Evolutionary conservation across 2,888 invertebrate species (phyloP), one percentile per base, ranked within the genome.

Genomic region (Parnassius mnemosyne): DNA sequence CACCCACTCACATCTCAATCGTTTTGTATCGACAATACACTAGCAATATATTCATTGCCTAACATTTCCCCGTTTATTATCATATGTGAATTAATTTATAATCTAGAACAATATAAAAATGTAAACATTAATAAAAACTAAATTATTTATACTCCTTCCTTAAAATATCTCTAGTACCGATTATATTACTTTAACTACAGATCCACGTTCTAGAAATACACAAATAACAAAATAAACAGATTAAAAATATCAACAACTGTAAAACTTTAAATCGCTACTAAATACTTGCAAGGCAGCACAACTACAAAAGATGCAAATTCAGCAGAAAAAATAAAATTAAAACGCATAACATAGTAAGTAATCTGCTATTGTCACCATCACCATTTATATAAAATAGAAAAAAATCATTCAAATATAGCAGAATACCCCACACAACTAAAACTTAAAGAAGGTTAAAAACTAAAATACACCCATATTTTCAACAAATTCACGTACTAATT

Each of bases 401-500:
- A 3, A 43, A 43, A 25, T 43, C 9, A 34, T 5, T 44, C 10
- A 10, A 12, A 20, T 20, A 2, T 25, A 53, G 44, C 25, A 60
- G 43, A 60, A 34, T 50, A 56, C 42, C 9, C 49, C 47, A 42
- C 13, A 10, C 34, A 51, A 43, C 46, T 54, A 52, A 3, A 63
- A 47, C 49, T 50, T 54, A 47, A 11, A 53, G 43, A 53, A 11
- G 25, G 43, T 46, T 44, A 50, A 41, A 12, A 44, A 10, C 41
- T 54, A 57, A 53, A 61, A 53, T 54, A 46, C 69, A 69, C 73
- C 74, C 77, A 74, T 73, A 72, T 9, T 47, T 47, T 47, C 47
- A 13, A 47, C 73, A 51, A 34, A 34, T 51, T 54, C 60, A 84
- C 84, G 84, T 84, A 85, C 86, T 84, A 85, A 85, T 85, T 85